Conservation (phyloP, 2,797 vertebrate species). For the Enteromius treurensis region DNA sequence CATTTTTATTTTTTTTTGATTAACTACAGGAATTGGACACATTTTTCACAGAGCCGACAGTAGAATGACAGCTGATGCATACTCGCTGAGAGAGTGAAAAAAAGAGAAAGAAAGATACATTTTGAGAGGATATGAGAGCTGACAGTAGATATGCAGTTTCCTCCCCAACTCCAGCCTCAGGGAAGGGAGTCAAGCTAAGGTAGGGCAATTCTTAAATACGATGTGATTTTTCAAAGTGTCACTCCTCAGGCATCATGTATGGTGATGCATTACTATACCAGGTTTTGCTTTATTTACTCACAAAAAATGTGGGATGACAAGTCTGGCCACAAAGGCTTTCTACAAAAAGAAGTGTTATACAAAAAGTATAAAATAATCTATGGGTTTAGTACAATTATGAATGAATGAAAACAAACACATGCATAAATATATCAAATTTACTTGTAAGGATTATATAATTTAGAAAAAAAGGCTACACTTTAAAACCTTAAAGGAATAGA, state of each 20-base stretch:
- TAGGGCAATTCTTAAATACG: conserved; percentile 31
- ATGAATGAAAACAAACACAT: neutral
- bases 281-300: neutral
- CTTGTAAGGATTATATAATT: too few relatives aligned
- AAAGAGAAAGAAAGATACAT: neutral
- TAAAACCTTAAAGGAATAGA: too few relatives aligned
- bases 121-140: conserved; percentile 25
- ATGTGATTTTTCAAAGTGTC: conserved; percentile 43
- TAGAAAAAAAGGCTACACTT: too few relatives aligned
- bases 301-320: neutral
- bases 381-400: neutral
- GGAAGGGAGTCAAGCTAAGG: conserved; percentile 25
- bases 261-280: conserved; percentile 24
- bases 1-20: conserved; percentile 23
- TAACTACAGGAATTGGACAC: conserved; percentile 18
- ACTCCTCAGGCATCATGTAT: conserved; percentile 15
- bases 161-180: conserved; percentile 17
- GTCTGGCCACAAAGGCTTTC: neutral
- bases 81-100: conserved; percentile 15
- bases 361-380: neutral
- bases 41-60: conserved; percentile 20
- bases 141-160: conserved; percentile 25
- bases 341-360: neutral
- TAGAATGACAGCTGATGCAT: neutral
- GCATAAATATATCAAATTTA: neutral